Evolutionary conservation across 2,888 invertebrate genomes (phyloP).

Genomic region (Tricholauxania praeusta): DNA sequence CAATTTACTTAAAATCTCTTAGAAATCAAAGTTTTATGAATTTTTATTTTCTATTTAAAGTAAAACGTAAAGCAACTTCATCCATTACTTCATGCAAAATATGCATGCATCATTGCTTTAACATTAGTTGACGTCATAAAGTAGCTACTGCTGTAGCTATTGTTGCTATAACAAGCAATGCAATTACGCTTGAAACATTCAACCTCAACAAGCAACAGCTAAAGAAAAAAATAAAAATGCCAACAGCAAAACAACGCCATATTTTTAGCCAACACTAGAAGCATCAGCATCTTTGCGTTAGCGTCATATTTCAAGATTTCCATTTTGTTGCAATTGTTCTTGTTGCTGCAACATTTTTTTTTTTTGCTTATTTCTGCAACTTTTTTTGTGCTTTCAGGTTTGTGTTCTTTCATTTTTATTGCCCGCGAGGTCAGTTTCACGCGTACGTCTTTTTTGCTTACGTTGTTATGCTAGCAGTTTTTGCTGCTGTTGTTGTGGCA

Average conservation of each 20-base stretch:
- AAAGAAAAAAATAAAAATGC: no score
- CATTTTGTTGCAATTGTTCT: slow-evolving; percentile 9
- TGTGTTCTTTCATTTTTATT: slow-evolving; percentile 33
- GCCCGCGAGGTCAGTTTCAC: slow-evolving; percentile 38
- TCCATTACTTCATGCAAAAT: no score
- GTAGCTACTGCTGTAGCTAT: neutral
- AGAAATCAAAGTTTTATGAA: no score
- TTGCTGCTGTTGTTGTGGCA: slow-evolving; percentile 24
- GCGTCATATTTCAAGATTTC: slow-evolving; percentile 15
- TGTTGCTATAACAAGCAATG: slow-evolving; percentile 6
- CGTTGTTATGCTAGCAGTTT: slow-evolving; percentile 17
- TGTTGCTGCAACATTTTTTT: slow-evolving; percentile 28
- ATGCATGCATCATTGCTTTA: no score
- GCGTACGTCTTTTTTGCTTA: slow-evolving; percentile 38
- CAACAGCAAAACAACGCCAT: neutral
- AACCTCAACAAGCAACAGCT: neutral
- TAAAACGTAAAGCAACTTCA: no score
- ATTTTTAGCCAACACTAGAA: slow-evolving; percentile 30
- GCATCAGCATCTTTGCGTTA: slow-evolving; percentile 7
- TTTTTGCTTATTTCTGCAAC: slow-evolving; percentile 29
- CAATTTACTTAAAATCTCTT: no score
- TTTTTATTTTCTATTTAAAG: no score
- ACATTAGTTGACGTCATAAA: neutral
- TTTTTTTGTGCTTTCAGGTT: slow-evolving; percentile 35
- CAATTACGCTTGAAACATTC: slow-evolving; percentile 23